Base-by-base conservation (phyloP, 64 coral and sea anemone genomes). In the Pocillopora verrucosa region DNA sequence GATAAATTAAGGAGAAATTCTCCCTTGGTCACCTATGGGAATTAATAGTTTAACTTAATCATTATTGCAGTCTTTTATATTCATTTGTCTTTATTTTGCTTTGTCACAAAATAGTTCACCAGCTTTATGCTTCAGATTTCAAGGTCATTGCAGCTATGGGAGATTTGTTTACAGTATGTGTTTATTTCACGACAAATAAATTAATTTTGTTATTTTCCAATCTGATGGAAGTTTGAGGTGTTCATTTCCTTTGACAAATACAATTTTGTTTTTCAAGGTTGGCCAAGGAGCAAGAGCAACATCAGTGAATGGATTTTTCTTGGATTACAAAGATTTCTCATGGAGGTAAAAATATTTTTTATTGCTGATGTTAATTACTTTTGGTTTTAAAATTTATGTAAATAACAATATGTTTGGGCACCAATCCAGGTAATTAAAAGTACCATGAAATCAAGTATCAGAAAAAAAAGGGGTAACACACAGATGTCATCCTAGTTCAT, bases 131-230 rank as follows among this genome's bases (percentile, higher is more conserved):
- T 9, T 72, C 74, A n/a, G 90, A 92, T 35, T 41, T 92, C 56
- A 87, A 78, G 62, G 70, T 92, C 13, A 67, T 92, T 73, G 90
- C 82, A 68, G 90, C 90, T 0, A 69, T 92, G 74, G 90, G 90
- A 24, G 90, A 92, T 74, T 64, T 65, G 11, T 92, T 92, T 60
- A 92, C 83, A 37, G 90, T 92, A 73, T 73, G 90, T 92, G 2
- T 45, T 45, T 45, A n/a, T n/a, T n/a, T n/a, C n/a, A n/a, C n/a
- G n/a, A n/a, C n/a, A n/a, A 10, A 24, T 36, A 25, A 69, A 13
- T 22, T 22, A 68, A 17, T 22, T 68, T 68, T 16, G 17, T 60
- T 22, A 7, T 17, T 16, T 65, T 65, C n/a, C 19, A 68, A 17
- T 68, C 17, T 19, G 17, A 3, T 68, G 65, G n/a, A 22, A 68